These are phyloP conservation scores for Sinocyclocheilus maitianheensis DNA, from an alignment of 2,113 vertebrate species.

Conservation along the genomic window DNA sequence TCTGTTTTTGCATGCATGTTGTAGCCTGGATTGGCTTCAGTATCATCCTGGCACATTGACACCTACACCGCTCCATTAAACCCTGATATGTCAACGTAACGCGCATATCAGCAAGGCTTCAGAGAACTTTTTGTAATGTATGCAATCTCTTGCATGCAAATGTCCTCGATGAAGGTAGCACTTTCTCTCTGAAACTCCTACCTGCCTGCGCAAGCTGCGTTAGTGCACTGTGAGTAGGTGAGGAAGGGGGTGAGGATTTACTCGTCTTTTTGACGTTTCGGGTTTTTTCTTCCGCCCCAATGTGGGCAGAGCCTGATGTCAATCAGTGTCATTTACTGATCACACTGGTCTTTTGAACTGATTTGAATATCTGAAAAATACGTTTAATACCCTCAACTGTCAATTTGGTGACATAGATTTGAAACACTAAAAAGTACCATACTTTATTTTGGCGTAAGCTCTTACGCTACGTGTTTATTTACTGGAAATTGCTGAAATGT, in stretches of 20 bases:
- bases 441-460: not conserved
- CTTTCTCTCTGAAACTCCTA: conserved; percentile 43
- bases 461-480: not conserved
- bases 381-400: not conserved
- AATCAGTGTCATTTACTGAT: conserved; percentile 39
- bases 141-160: conserved; percentile 25
- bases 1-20: not conserved
- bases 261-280: conserved; percentile 18
- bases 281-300: conserved; percentile 24
- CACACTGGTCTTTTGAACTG: conserved; percentile 13
- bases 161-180: not conserved
- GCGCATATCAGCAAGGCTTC: not conserved
- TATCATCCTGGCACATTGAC: conserved; percentile 15
- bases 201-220: conserved; percentile 11
- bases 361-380: conserved; percentile 23
- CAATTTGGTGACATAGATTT: not conserved
- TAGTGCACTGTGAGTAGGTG: not conserved
- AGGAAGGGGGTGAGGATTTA: conserved; percentile 11
- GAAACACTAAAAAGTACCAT: conserved; percentile 22
- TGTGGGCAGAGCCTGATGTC: conserved; percentile 39
- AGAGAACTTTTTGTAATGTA: conserved; percentile 35
- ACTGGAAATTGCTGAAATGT: not conserved
- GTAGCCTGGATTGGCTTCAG: not conserved
- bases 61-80: conserved; percentile 16
- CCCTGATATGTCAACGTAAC: not conserved